Evolutionary conservation across 2,888 invertebrate species (phyloP).

Genomic region (Limenitis camilla): DNA sequence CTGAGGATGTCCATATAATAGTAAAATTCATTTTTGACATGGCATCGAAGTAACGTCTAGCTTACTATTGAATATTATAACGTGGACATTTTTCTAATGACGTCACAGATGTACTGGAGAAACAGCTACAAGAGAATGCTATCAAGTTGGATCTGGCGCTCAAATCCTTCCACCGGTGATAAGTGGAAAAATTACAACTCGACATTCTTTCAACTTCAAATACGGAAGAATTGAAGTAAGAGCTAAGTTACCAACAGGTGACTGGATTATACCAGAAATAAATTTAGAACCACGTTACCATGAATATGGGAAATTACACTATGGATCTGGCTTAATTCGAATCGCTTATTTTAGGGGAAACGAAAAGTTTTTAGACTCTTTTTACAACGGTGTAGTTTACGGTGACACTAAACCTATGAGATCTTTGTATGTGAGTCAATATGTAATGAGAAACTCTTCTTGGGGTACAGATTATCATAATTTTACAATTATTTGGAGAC

Average conservation of each 20-base stretch:
- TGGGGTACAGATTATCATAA: conserved; percentile 79
- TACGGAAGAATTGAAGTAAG: conserved; percentile 73
- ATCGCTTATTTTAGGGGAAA: conserved; percentile 83
- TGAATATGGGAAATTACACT: conserved; percentile 75
- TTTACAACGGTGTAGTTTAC: conserved; percentile 54
- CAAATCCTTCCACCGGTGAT: conserved; percentile 72
- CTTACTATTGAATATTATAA: too few relatives aligned
- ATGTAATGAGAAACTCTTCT: conserved; percentile 42
- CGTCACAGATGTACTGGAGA: conserved; percentile 4
- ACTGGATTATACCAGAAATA: conserved; percentile 78
- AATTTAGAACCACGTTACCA: conserved; percentile 78
- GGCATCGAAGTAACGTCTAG: too few relatives aligned
- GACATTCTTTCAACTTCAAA: conserved; percentile 68
- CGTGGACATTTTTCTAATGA: too few relatives aligned
- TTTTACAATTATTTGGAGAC: conserved; percentile 80
- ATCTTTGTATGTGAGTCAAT: conserved; percentile 45
- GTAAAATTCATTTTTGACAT: too few relatives aligned
- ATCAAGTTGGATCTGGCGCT: background rate
- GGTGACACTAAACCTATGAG: conserved; percentile 62
- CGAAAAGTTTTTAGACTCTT: conserved; percentile 45
- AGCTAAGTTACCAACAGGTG: conserved; percentile 75
- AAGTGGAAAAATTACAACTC: conserved; percentile 71
- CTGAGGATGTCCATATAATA: too few relatives aligned
- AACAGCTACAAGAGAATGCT: conserved; percentile 3
- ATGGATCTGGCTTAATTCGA: conserved; percentile 82